These are phyloP conservation scores for Cantharis rustica DNA, from an alignment of 2,888 invertebrate species.

Conservation along the genomic window DNA sequence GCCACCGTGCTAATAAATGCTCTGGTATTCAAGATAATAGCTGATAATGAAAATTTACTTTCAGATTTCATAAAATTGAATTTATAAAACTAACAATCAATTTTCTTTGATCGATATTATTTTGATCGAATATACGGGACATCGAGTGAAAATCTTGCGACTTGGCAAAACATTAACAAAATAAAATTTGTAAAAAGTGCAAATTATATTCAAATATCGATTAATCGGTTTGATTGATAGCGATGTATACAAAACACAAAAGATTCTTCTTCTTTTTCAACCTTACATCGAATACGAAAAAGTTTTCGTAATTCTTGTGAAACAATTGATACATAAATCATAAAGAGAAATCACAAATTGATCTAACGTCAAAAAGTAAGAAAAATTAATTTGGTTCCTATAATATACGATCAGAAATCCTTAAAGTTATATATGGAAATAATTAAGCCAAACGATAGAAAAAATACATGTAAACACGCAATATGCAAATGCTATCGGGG, in stretches of 20 bases:
- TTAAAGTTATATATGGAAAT: conserved; percentile 15
- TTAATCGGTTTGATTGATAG: conserved; percentile 2
- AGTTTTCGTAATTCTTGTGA: neutral
- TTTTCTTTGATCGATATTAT: neutral
- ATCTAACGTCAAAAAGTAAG: conserved; percentile 12
- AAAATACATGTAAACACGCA: conserved; percentile 14
- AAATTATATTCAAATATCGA: neutral
- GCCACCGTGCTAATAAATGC: neutral
- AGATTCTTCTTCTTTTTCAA: neutral
- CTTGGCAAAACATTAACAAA: neutral
- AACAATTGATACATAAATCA: conserved; percentile 2
- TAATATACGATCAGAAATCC: conserved; percentile 6
- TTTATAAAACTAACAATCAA: neutral
- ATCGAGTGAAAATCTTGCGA: neutral
- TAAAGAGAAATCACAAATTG: conserved; percentile 1
- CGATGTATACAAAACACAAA: neutral
- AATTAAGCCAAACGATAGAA: neutral
- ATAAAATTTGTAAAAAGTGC: neutral
- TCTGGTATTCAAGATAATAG: neutral
- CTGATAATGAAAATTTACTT: neutral
- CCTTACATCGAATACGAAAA: neutral
- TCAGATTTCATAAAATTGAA: neutral
- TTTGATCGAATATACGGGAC: neutral
- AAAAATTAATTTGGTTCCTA: conserved; percentile 13
- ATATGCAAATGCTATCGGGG: conserved; percentile 22